Evolutionary conservation across 2,888 invertebrate species (phyloP).

Genomic region (Drosophila formosana): DNA sequence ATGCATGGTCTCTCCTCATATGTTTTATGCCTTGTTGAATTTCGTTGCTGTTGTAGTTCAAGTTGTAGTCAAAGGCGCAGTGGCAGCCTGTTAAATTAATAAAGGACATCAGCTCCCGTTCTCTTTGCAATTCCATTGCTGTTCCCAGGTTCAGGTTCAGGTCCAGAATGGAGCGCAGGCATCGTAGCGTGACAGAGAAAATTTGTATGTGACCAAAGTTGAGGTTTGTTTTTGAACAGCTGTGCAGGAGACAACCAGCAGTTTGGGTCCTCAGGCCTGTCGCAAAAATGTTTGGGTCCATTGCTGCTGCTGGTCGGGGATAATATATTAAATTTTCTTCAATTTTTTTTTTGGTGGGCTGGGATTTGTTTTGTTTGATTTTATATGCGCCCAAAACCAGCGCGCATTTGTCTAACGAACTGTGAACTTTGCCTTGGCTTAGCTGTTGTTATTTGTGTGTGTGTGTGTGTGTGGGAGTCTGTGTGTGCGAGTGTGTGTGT

Average conservation of each 20-base stretch:
- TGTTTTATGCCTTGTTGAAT: constrained; percentile 84
- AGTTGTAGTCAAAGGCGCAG: constrained; percentile 76
- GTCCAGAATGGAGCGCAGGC: background rate
- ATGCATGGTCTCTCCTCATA: constrained; percentile 82
- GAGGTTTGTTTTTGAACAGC: constrained; percentile 78
- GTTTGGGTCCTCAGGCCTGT: constrained; percentile 27
- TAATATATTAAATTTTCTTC: constrained; percentile 68
- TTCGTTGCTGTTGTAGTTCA: constrained; percentile 70
- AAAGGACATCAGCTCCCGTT: constrained; percentile 62
- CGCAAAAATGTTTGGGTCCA: constrained; percentile 35
- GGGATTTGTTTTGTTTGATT: constrained; percentile 53
- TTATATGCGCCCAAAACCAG: constrained; percentile 41
- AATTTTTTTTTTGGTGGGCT: constrained; percentile 30
- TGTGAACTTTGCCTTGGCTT: constrained; percentile 65
- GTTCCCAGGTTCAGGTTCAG: background rate
- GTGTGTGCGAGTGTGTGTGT: constrained; percentile 32
- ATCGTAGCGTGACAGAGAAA: constrained; percentile 29
- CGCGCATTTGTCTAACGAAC: constrained; percentile 76
- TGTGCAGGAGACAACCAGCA: constrained; percentile 61
- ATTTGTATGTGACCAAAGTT: constrained; percentile 62
- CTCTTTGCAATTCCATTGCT: constrained; percentile 2
- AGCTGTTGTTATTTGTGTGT: constrained; percentile 28
- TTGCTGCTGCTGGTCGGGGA: constrained; percentile 20
- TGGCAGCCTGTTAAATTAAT: constrained; percentile 78
- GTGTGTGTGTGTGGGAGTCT: constrained; percentile 10